phyloP scores from a whole-genome alignment of 1,140 invertebrate genomes.

The Meteorus sp. region DNA sequence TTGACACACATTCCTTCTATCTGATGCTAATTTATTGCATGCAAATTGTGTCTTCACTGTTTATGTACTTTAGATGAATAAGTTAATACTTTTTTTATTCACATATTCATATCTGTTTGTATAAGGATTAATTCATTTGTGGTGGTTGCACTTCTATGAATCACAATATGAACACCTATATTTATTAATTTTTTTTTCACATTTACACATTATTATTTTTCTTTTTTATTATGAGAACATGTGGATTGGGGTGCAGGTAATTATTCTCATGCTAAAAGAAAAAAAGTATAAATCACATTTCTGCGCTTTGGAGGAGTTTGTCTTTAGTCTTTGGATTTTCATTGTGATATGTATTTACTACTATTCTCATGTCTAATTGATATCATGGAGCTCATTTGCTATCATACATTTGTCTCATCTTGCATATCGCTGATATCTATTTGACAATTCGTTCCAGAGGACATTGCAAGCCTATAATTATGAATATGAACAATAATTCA shows the following conservation, averaged over 20 bases:
- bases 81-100: background rate
- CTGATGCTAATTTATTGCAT: constrained; percentile 1
- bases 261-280: constrained; percentile 4
- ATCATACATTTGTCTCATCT: too few relatives aligned
- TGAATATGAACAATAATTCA: too few relatives aligned
- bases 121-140: background rate
- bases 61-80: too few relatives aligned
- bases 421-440: too few relatives aligned
- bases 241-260: constrained; percentile 22
- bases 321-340: background rate
- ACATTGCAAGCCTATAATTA: too few relatives aligned
- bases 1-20: too few relatives aligned
- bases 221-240: background rate
- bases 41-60: background rate
- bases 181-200: background rate
- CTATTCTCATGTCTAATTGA: too few relatives aligned
- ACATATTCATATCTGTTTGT: background rate
- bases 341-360: background rate
- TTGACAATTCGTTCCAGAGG: too few relatives aligned
- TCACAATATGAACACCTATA: constrained; percentile 1
- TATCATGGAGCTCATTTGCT: too few relatives aligned
- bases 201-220: constrained; percentile 1
- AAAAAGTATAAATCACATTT: background rate
- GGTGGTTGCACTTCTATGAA: constrained; percentile 7
- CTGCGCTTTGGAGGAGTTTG: background rate